Evolutionary conservation across 2,797 vertebrate species (phyloP).

Genomic region (Amazonetta brasiliensis): DNA sequence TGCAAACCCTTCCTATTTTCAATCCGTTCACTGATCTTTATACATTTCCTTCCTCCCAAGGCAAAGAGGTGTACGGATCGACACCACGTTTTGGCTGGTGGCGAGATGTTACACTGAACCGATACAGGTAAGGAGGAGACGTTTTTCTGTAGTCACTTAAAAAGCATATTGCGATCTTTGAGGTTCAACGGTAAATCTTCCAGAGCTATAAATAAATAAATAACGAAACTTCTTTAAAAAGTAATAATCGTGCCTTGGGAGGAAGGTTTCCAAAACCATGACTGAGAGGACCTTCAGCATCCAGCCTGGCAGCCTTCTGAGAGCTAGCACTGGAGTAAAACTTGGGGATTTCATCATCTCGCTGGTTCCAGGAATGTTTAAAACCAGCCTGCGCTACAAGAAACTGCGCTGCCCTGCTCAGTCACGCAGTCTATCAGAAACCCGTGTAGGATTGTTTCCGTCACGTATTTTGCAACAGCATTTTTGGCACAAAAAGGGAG

Average conservation of each 20-base stretch:
- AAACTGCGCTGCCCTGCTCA: not conserved
- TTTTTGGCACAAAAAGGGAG: not conserved
- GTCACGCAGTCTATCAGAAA: not conserved
- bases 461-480: conserved; percentile 18
- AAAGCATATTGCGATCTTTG: not conserved
- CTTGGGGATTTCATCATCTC: conserved; percentile 25
- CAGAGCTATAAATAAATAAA: not conserved
- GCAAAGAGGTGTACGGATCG: not conserved
- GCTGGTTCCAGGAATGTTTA: conserved; percentile 51
- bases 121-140: not conserved
- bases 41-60: too few relatives aligned
- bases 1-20: not conserved
- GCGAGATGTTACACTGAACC: not conserved
- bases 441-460: not conserved
- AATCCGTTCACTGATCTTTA: not conserved
- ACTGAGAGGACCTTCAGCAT: not conserved
- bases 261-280: not conserved
- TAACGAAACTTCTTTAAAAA: not conserved
- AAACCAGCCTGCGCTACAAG: conserved; percentile 41
- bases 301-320: conserved; percentile 14
- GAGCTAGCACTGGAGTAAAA: conserved; percentile 29
- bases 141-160: not conserved
- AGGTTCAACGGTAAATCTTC: not conserved
- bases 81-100: not conserved
- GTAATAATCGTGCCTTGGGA: not conserved